phyloP scores from a whole-genome alignment of 2,888 invertebrate species.

The Drosophila anomelani region DNA sequence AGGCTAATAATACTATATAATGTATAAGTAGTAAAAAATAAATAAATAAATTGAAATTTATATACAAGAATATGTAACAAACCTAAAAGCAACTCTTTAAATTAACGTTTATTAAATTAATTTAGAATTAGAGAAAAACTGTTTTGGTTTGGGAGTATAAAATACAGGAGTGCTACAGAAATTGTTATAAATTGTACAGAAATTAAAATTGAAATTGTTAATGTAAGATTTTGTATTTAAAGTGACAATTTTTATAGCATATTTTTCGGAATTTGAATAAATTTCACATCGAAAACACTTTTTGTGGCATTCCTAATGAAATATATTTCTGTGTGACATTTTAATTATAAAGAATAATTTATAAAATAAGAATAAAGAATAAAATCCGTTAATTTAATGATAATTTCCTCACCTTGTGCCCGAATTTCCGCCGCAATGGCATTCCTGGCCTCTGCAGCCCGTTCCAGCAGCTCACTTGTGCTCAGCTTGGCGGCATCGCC shows the following conservation, averaged over 20 bases:
- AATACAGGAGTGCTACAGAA: not conserved
- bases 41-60: not conserved
- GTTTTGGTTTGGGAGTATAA: accelerated
- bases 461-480: slow-evolving; percentile 83
- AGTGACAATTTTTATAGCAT: not conserved
- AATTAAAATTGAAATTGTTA: not conserved
- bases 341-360: no score
- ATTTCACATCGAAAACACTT: not conserved
- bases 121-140: not conserved
- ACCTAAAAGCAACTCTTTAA: not conserved
- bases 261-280: not conserved
- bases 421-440: slow-evolving; percentile 84
- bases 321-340: not conserved
- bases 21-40: no score
- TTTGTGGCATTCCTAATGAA: not conserved
- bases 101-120: no score
- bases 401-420: slow-evolving; percentile 77
- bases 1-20: not conserved
- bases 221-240: no score
- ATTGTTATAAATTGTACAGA: not conserved
- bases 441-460: slow-evolving; percentile 83
- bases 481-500: slow-evolving; percentile 83
- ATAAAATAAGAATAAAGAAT: no score
- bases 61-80: not conserved
- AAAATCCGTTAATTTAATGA: not conserved